Percentiles rank a stretch among this genome's conserved stretches.
Conservation (phyloP, 1,140 invertebrate species). For the Neodiprion pinetum region DNA sequence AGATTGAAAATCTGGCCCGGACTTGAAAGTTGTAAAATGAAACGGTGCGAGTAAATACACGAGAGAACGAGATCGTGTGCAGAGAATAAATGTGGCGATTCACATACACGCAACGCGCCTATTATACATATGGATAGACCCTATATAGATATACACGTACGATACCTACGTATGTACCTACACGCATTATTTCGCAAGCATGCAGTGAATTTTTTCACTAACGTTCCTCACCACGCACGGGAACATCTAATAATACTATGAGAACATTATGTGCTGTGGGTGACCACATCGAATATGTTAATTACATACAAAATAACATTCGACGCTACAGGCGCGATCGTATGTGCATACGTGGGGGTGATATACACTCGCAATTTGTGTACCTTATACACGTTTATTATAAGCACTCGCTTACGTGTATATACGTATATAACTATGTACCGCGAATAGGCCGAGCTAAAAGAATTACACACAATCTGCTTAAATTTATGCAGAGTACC, state of each 20-base stretch:
- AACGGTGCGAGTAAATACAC: too few species aligned
- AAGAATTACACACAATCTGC: not conserved
- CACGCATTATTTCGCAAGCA: conserved; percentile 1
- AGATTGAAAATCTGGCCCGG: too few species aligned
- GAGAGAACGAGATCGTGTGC: too few species aligned
- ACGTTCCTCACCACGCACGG: not conserved
- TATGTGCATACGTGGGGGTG: too few species aligned
- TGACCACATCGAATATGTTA: conserved; percentile 1
- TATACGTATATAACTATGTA: not conserved
- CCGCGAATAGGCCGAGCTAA: not conserved
- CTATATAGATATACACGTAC: not conserved
- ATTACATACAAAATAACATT: not conserved
- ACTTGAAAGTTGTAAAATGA: too few species aligned
- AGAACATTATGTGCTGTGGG: not conserved
- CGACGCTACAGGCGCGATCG: too few species aligned
- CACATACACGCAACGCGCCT: too few species aligned
- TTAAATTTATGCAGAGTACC: conserved; percentile 4
- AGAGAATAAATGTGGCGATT: too few species aligned
- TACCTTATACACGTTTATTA: not conserved
- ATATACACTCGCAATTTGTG: not conserved
- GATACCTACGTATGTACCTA: not conserved
- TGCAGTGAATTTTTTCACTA: not conserved
- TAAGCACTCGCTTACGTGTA: not conserved
- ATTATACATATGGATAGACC: too few species aligned
- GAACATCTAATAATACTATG: not conserved